A percentile compares a stretch with the other conserved stretches of the same genome.
Evolutionary conservation across 2,888 invertebrate species (phyloP).

Genomic region (Drosophila bunnanda): DNA sequence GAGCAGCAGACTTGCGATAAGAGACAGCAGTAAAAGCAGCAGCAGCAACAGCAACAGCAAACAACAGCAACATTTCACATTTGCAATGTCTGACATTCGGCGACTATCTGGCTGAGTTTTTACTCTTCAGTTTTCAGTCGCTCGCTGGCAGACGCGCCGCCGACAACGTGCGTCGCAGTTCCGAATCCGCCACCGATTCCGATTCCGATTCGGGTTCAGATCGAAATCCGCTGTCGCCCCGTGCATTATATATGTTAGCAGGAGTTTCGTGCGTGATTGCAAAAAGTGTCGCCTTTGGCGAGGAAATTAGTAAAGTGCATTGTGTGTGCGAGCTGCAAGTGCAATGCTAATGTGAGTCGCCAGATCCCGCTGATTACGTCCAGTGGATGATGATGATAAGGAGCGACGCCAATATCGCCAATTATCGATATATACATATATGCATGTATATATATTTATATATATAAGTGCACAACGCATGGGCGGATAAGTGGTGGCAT

Average conservation of each 20-base stretch:
- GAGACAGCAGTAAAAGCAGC: slow-evolving; percentile 13
- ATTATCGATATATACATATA: slow-evolving; percentile 37
- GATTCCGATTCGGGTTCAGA: slow-evolving; percentile 32
- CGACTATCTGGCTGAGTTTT: slow-evolving; percentile 64
- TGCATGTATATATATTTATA: slow-evolving; percentile 33
- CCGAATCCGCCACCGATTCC: slow-evolving; percentile 1
- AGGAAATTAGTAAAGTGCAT: slow-evolving; percentile 24
- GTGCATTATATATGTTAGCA: slow-evolving; percentile 16
- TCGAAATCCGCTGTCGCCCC: slow-evolving; percentile 20
- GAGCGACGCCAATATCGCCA: slow-evolving; percentile 21
- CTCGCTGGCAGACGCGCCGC: slow-evolving; percentile 40
- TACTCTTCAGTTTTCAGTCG: slow-evolving; percentile 44
- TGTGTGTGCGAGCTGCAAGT: slow-evolving; percentile 14
- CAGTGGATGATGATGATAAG: slow-evolving; percentile 23
- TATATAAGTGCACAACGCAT: slow-evolving; percentile 6
- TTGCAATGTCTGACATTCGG: slow-evolving; percentile 46
- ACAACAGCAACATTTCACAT: slow-evolving; percentile 33
- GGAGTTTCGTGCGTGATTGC: slow-evolving; percentile 38
- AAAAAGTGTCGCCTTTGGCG: slow-evolving; percentile 31
- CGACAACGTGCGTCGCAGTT: slow-evolving; percentile 42
- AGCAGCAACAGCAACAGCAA: slow-evolving; percentile 17
- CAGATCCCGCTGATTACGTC: slow-evolving; percentile 28
- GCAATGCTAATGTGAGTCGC: slow-evolving; percentile 24
- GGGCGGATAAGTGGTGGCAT: not conserved
- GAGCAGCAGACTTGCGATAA: slow-evolving; percentile 25